Evolutionary conservation across 53 echinoderm and acorn worm genomes (phyloP), one percentile per base, ranked within the genome.

Genomic region (Hippasteria phrygiana): DNA sequence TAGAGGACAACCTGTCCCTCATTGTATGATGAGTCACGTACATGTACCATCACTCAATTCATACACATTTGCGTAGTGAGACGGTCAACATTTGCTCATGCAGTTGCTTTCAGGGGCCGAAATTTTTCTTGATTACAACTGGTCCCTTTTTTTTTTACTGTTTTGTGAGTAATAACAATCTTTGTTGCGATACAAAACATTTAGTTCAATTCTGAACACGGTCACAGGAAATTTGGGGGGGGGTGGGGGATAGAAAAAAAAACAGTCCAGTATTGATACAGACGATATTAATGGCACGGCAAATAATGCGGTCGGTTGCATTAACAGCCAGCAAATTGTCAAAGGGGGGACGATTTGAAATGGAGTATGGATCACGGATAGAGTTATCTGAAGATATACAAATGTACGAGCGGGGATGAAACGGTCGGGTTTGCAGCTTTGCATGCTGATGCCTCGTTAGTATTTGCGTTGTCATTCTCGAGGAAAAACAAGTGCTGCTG

Each of bases 201-300:
- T n/a, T n/a, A 59, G 26, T 20, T 20, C n/a, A 59, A 67, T 67
- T 67, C 67, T 26, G 36, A 67, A 37, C 67, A 67, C 67, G 32
- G 34, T 35, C 5, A 2, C 2, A 59, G 59, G 59, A 59, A 59
- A 17, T 59, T 22, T 7, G 10, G 18, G 55, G 55, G 18, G 10
- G 17, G 27, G 59, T 17, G n/a, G 26, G 59, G 16, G 67, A 35
- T 3, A 67, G 31, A 29, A 29, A 20, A 13, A 29, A 29, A 29
- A 9, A 64, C 26, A 4, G 31, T 6, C 64, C 6, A 5, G 64
- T 28, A 64, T 64, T 8, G 29, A 64, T 64, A 28, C 13, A 28
- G 67, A 0, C 14, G 67, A 67, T 67, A 37, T 67, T 14, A 34
- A 67, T 67, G 67, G 67, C 37, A 36, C 2, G 37, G 17, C 36